Base-by-base conservation (phyloP, 2,113 vertebrate genomes). In the Nesogale talazaci region DNA sequence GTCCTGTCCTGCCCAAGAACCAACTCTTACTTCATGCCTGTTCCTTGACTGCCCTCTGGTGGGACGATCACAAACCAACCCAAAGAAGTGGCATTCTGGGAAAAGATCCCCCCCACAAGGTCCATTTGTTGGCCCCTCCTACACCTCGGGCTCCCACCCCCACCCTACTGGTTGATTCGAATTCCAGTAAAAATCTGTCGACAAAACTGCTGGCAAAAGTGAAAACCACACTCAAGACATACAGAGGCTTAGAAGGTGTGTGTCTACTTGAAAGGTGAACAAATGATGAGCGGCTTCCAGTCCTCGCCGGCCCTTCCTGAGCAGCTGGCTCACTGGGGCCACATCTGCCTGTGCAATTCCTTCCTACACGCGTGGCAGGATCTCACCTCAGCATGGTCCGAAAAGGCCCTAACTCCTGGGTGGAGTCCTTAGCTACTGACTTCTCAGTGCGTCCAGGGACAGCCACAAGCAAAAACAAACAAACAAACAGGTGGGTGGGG, bases 11-110 rank as follows among this genome's bases (percentile, higher is more conserved):
- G 31, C 67, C n/a, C 31, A 63, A 56, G 15, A 75, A 9, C 31
- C 79, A 70, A 34, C 25, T 59, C 75, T 80, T 78, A 61, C 16
- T 1, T 72, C 17, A 2, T 10, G 19, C n/a, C 84, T 89, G 29
- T 22, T 57, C 59, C 22, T 81, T 69, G 82, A 63, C 79, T 80
- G 52, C 88, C 86, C 82, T 80, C 88, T 94, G 72, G 82, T 92
- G 88, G 86, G 83, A 69, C 8, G 70, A 72, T 20, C 15, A 88
- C 17, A 91, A 84, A 89, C 8, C 72, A 27, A 81, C 77, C 6
- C 31, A 63, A 94, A 65, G 17, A 88, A 36, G 25, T 14, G 23
- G 23, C 3, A 14, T 23, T 74, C 36, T 29, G 23, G 34, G 59
- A 72, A 88, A 69, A 8, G 46, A 65, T 1, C 36, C 40, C 36